Conservation (phyloP, 2,113 vertebrate genomes). For the Ailurus styani region DNA sequence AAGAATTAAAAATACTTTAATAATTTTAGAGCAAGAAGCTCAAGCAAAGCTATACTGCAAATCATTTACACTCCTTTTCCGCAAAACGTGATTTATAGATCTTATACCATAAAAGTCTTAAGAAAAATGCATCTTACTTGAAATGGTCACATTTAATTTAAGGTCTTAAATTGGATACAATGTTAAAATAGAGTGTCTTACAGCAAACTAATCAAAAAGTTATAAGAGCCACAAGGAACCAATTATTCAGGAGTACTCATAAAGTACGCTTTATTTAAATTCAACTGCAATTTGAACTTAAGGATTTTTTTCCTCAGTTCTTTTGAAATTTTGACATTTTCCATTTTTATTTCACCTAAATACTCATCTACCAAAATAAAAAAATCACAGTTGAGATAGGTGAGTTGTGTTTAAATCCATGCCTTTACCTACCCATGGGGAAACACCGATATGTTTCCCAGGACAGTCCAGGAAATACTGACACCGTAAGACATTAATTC, state of each 20-base stretch:
- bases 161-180: not conserved
- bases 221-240: not conserved
- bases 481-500: not conserved
- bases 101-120: not conserved
- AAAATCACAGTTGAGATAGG: not conserved
- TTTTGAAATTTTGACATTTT: not conserved
- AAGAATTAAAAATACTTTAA: not conserved
- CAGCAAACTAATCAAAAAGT: not conserved
- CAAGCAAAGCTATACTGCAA: not conserved
- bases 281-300: not conserved
- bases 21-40: not conserved
- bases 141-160: slow-evolving; percentile 9
- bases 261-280: not conserved
- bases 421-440: not conserved
- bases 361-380: not conserved
- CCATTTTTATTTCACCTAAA: not conserved
- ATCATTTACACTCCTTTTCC: not conserved
- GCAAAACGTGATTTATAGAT: not conserved
- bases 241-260: not conserved
- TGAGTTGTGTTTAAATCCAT: not conserved
- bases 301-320: not conserved
- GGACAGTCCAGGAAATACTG: not conserved
- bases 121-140: not conserved
- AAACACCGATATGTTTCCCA: not conserved
- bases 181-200: not conserved